These are phyloP conservation scores for Synergus laeviventris DNA, from an alignment of 2,888 invertebrate genomes.

Conservation along the genomic window DNA sequence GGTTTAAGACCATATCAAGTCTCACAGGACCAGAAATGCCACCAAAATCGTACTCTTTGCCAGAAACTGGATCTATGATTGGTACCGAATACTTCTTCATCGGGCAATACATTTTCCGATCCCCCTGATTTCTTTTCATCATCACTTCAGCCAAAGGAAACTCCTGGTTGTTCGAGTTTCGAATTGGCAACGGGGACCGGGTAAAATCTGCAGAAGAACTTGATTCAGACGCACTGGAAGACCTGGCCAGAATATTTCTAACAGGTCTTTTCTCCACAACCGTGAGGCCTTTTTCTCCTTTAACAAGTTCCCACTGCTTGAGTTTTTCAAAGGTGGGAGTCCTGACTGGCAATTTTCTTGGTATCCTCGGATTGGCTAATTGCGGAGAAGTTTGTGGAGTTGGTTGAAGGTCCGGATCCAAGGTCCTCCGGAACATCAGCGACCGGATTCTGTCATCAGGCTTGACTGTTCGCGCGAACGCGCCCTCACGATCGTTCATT, in stretches of 20 bases:
- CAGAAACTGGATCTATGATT: constrained; percentile 25
- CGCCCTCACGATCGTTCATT: constrained; percentile 38
- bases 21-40: constrained; percentile 59
- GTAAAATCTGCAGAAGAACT: constrained; percentile 33
- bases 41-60: neutral
- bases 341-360: constrained; percentile 45
- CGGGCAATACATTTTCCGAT: constrained; percentile 28
- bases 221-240: constrained; percentile 25
- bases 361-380: constrained; percentile 18
- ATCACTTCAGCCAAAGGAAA: constrained; percentile 1
- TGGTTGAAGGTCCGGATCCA: constrained; percentile 31
- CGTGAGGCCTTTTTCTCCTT: constrained; percentile 71
- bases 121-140: constrained; percentile 29
- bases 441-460: constrained; percentile 30
- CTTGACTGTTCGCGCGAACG: constrained; percentile 33
- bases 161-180: constrained; percentile 35
- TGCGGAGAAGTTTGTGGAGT: constrained; percentile 17
- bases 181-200: constrained; percentile 9
- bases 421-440: constrained; percentile 37
- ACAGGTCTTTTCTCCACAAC: constrained; percentile 73
- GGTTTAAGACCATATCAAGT: constrained; percentile 66
- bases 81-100: constrained; percentile 27
- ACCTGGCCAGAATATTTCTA: constrained; percentile 58
- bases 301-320: constrained; percentile 69
- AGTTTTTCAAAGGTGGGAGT: constrained; percentile 60